These are phyloP conservation scores for Lutjanus argentimaculatus DNA, from an alignment of 2,797 vertebrate species.

Conservation along the genomic window DNA sequence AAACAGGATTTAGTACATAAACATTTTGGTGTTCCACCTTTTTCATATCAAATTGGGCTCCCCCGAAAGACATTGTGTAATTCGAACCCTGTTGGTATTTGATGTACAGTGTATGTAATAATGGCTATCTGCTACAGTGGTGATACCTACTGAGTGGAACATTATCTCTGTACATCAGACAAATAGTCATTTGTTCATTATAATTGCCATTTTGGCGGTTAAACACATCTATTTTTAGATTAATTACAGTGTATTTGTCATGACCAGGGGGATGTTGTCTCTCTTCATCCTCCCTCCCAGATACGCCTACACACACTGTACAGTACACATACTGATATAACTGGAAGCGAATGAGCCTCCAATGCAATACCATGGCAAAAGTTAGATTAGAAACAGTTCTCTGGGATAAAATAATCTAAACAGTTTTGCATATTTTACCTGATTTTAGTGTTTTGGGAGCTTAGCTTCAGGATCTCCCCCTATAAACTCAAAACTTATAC, in stretches of 20 bases:
- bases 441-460: not conserved
- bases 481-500: not conserved
- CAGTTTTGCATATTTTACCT: not conserved
- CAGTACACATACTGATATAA: not conserved
- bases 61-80: too few relatives aligned
- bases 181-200: not conserved
- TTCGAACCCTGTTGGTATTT: not conserved
- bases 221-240: not conserved
- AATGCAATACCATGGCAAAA: not conserved
- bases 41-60: too few relatives aligned
- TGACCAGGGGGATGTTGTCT: not conserved
- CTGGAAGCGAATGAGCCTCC: not conserved
- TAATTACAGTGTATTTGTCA: not conserved
- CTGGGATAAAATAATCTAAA: not conserved
- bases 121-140: not conserved
- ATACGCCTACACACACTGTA: not conserved
- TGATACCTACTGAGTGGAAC: not conserved
- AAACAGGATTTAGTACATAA: not conserved
- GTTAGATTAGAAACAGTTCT: not conserved
- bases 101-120: not conserved
- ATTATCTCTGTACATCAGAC: not conserved
- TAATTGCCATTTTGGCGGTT: not conserved
- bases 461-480: not conserved
- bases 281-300: not conserved
- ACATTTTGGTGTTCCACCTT: too few relatives aligned